phyloP scores from a whole-genome alignment of 2,888 invertebrate species.

The Choreutis nemorana region DNA sequence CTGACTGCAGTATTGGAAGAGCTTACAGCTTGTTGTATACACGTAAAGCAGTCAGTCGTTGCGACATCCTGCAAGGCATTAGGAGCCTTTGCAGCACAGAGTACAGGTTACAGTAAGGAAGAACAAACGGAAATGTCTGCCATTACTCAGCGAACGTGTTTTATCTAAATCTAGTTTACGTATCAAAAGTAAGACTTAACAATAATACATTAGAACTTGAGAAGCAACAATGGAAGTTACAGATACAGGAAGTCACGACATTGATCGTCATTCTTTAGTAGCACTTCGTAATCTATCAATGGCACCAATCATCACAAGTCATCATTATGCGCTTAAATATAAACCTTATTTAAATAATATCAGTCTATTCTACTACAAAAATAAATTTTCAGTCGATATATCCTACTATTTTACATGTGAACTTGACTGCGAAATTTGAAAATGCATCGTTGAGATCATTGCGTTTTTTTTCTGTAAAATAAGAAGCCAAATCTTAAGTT shows the following conservation, averaged over 20 bases:
- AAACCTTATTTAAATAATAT: conserved; percentile 43
- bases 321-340: conserved; percentile 48
- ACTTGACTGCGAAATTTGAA: conserved; percentile 32
- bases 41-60: no score
- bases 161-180: no score
- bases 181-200: no score
- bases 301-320: conserved; percentile 66
- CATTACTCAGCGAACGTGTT: no score
- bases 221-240: conserved; percentile 59
- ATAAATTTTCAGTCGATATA: conserved; percentile 64
- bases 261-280: conserved; percentile 36
- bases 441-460: conserved; percentile 54
- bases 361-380: conserved; percentile 67
- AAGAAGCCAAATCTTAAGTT: conserved; percentile 16
- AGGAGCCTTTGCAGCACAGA: no score
- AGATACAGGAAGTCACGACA: conserved; percentile 40
- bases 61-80: no score
- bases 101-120: no score
- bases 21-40: no score
- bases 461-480: conserved; percentile 19
- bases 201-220: conserved; percentile 13
- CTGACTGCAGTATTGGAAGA: no score
- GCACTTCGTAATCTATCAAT: conserved; percentile 61
- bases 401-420: conserved; percentile 40
- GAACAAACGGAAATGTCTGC: no score